Base-by-base conservation (phyloP, 2,888 invertebrate species). In the Coenonympha glycerion region DNA sequence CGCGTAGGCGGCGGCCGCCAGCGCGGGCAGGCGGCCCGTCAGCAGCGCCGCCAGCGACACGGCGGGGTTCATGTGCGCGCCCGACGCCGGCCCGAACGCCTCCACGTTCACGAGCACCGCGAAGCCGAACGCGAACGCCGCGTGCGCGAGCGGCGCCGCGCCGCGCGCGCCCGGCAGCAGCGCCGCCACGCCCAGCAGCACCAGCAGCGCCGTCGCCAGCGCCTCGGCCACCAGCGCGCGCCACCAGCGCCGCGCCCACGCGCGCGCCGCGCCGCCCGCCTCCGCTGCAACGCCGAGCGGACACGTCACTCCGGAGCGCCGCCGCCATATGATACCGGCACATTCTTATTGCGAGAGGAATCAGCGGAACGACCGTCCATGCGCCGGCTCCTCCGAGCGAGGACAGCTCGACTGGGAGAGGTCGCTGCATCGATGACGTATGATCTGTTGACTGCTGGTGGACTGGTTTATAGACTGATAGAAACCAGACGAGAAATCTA, bases 31-130 rank as follows among this genome's bases (percentile, higher is more conserved):
- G 28, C 82, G 66, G 5, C 90, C 89, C 54, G 87, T 66, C 49
- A 92, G 68, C 44, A 91, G 66, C 26, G 91, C 89, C 3, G 92
- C 91, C 19, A 92, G 79, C 9, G 93, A 92, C 11, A 95, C 92
- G 2, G 92, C 90, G 0, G 95, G 95, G 84, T 95, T 95, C 65
- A 95, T 76, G 78, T 95, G 94, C 15, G 92, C 92, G 42, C 93
- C 93, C 9, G 93, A 93, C 33, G 91, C 86, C 60, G 92, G 91
- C 2, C 93, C 94, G 66, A 93, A 91, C 49, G 71, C 77, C 59
- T 72, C 63, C 48, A 66, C 71, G 64, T 70, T 69, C 31, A 67
- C 72, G 15, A 72, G 54, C 57, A 86, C 78, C 28, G 79, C 64
- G 69, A 68, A 70, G 52, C 82, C 86, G 72, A 86, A 86, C 15